Percentiles rank a stretch among this genome's conserved stretches.
Evolutionary conservation across 1,140 invertebrate species (phyloP).

Genomic region (Hydropsyche tenuis): DNA sequence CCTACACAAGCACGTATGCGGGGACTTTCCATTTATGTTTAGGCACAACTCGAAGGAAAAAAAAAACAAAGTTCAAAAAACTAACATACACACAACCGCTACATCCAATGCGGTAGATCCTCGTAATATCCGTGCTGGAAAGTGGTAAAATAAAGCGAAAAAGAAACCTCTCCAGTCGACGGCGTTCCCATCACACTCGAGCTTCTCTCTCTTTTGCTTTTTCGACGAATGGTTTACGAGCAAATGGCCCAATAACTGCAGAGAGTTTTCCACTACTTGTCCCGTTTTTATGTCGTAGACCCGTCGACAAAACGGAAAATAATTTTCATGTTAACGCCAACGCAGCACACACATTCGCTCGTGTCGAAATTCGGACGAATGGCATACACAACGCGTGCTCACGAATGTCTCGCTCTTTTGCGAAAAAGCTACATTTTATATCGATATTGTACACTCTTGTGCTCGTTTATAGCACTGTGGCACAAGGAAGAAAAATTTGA

Average conservation of each 20-base stretch:
- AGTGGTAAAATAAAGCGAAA: conserved; percentile 28
- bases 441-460: no score
- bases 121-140: conserved; percentile 12
- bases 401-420: no score
- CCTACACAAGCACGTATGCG: background rate
- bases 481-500: no score
- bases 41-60: background rate
- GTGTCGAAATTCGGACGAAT: no score
- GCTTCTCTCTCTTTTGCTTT: conserved; percentile 2
- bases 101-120: background rate
- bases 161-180: background rate
- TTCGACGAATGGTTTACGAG: conserved; percentile 44
- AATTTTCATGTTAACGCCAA: no score
- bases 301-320: no score
- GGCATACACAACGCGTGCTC: no score
- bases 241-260: conserved; percentile 43
- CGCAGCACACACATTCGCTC: no score
- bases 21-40: conserved; percentile 13
- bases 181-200: conserved; percentile 8
- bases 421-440: no score
- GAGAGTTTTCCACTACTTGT: conserved; percentile 20
- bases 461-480: no score
- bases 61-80: conserved; percentile 14
- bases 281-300: no score
- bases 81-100: no score